Evolutionary conservation across 1,140 invertebrate species (phyloP).

Genomic region (Zaprionus vittiger): DNA sequence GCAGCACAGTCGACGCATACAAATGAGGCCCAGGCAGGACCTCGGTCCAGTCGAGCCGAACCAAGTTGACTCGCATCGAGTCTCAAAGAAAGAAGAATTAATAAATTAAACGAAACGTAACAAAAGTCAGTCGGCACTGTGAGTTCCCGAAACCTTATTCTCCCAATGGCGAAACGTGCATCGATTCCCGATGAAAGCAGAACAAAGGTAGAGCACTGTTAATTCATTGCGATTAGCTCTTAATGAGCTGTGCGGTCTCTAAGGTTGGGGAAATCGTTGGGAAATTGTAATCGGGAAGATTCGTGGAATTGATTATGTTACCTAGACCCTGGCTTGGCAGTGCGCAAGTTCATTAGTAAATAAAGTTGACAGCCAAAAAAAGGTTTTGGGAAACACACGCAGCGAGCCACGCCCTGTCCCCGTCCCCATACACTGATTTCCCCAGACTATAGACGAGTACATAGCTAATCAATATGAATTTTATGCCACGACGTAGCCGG

Average conservation of each 20-base stretch:
- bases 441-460: conserved; percentile 48
- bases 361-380: conserved; percentile 74
- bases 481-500: conserved; percentile 40
- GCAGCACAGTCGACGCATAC: conserved; percentile 73
- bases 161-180: conserved; percentile 9
- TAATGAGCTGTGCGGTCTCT: conserved; percentile 3
- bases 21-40: conserved; percentile 57
- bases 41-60: conserved; percentile 8
- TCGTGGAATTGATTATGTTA: conserved; percentile 25
- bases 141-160: conserved; percentile 24
- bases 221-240: conserved; percentile 14
- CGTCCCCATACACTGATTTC: conserved; percentile 61
- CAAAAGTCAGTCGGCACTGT: conserved; percentile 47
- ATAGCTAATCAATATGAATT: conserved; percentile 76
- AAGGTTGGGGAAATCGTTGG: conserved; percentile 29
- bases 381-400: conserved; percentile 39
- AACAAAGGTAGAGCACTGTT: background rate
- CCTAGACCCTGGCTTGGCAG: conserved; percentile 20
- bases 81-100: conserved; percentile 60
- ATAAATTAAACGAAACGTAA: conserved; percentile 71
- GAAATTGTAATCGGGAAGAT: conserved; percentile 26
- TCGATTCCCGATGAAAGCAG: conserved; percentile 8
- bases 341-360: conserved; percentile 77
- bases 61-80: conserved; percentile 25
- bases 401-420: conserved; percentile 35